Evolutionary conservation across 2,888 invertebrate genomes (phyloP).

Genomic region (Endotricha flammealis): DNA sequence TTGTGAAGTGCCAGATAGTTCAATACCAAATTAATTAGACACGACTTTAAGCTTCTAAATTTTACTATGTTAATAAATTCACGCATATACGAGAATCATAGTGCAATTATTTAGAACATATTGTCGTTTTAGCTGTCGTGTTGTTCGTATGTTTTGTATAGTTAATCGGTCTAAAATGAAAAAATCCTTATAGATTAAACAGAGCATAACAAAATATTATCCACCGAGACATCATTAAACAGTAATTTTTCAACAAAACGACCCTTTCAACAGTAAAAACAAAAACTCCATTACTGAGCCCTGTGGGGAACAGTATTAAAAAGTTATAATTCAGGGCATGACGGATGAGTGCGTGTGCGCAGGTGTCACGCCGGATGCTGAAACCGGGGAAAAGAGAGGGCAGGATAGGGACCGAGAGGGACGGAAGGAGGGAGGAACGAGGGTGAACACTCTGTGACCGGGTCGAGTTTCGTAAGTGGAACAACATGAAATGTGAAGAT

Average conservation of each 20-base stretch:
- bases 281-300: slow-evolving; percentile 59
- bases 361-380: slow-evolving; percentile 74
- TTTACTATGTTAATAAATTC: no score
- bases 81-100: no score
- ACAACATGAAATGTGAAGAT: not conserved
- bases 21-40: no score
- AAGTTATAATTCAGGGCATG: slow-evolving; percentile 53
- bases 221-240: slow-evolving; percentile 18
- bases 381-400: slow-evolving; percentile 35
- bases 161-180: no score
- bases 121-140: no score
- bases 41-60: no score
- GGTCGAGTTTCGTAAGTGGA: slow-evolving; percentile 25
- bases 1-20: no score
- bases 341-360: slow-evolving; percentile 49
- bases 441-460: slow-evolving; percentile 35
- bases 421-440: slow-evolving; percentile 27
- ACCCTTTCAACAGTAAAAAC: slow-evolving; percentile 46
- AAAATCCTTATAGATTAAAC: no score
- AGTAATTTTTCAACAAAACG: slow-evolving; percentile 40
- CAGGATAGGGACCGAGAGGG: slow-evolving; percentile 39
- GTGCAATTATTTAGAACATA: no score
- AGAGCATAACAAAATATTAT: slow-evolving; percentile 5
- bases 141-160: no score
- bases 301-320: slow-evolving; percentile 62